Evolutionary conservation across 2,888 invertebrate genomes (phyloP), one percentile per base, ranked within the genome.

Genomic region (Ptychoptera contaminata): DNA sequence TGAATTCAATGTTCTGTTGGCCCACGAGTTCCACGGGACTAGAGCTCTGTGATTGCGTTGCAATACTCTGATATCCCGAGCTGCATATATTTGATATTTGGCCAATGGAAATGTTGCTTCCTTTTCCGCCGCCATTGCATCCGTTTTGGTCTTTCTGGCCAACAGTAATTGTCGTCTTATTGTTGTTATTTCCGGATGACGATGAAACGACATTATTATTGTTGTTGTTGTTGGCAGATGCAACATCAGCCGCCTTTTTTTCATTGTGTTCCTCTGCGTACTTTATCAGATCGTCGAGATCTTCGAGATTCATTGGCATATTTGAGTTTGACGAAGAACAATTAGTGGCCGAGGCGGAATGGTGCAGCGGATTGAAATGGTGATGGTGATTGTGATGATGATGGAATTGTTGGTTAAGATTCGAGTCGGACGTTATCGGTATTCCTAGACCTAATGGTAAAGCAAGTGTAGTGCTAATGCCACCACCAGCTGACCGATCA

Each of bases 61-160:
- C 84, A 57, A 87, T 84, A 56, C 87, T 87, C 66, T 88, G 88
- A 64, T 88, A 88, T 7, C 88, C 88, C 1, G 87, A 87, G 54
- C 83, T 83, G 32, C 84, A 86, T 11, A 42, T 34, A 32, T 32
- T 32, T n/a, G 32, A 32, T 32, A 32, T 32, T 52, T 86, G 87
- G 48, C 83, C 82, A 50, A 84, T 83, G 1, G 83, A 83, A 42
- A 82, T 79, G 56, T 83, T 82, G 37, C 85, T 85, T 42, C 82
- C 79, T 58, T 81, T 79, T 2, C 36, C 12, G 4, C 32, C 32
- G 2, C 31, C 45, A 77, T 81, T 23, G 23, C 23, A 23, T 45
- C 53, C 54, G 16, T 49, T 42, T 30, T 48, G 44, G 16, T 37
- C 44, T 16, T 46, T 46, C 10, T 16, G 14, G 16, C 16, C 32